Conservation (phyloP, 2,888 invertebrate species). For the Masnerella sp. region DNA sequence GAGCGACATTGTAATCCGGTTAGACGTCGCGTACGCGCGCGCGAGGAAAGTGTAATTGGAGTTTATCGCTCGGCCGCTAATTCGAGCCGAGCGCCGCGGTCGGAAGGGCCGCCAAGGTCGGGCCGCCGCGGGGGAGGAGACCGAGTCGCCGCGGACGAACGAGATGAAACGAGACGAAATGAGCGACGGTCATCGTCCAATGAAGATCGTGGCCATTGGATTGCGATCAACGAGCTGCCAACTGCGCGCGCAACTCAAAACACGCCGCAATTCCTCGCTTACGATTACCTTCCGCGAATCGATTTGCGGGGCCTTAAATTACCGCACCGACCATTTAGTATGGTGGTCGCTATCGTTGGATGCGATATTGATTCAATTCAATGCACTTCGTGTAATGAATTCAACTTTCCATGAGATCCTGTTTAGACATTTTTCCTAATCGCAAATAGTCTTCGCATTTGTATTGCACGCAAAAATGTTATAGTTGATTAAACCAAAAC, state of each 20-base stretch:
- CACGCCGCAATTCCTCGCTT: slow-evolving; percentile 36
- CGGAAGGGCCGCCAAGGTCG: slow-evolving; percentile 34
- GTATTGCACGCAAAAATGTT: no score
- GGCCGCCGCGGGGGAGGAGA: slow-evolving; percentile 1
- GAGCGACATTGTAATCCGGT: slow-evolving; percentile 40
- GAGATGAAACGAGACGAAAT: slow-evolving; percentile 31
- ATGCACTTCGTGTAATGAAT: no score
- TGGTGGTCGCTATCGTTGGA: not conserved
- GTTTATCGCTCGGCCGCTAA: slow-evolving; percentile 55
- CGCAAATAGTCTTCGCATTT: no score
- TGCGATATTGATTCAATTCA: slow-evolving; percentile 7
- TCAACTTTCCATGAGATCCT: no score
- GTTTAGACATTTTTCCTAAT: no score
- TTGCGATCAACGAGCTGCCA: slow-evolving; percentile 48
- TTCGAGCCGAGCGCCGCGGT: slow-evolving; percentile 43
- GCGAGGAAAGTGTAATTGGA: slow-evolving; percentile 58
- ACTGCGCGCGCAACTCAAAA: slow-evolving; percentile 37
- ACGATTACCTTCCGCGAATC: slow-evolving; percentile 44
- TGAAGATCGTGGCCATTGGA: slow-evolving; percentile 36
- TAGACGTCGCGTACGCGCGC: slow-evolving; percentile 27
- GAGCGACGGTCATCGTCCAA: slow-evolving; percentile 36
- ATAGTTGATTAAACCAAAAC: no score
- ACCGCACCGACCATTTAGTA: slow-evolving; percentile 24
- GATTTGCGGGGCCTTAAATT: slow-evolving; percentile 44
- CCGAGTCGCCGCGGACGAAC: slow-evolving; percentile 5